Evolutionary conservation across 2,113 vertebrate genomes (phyloP).

Genomic region (Nothocercus julius): DNA sequence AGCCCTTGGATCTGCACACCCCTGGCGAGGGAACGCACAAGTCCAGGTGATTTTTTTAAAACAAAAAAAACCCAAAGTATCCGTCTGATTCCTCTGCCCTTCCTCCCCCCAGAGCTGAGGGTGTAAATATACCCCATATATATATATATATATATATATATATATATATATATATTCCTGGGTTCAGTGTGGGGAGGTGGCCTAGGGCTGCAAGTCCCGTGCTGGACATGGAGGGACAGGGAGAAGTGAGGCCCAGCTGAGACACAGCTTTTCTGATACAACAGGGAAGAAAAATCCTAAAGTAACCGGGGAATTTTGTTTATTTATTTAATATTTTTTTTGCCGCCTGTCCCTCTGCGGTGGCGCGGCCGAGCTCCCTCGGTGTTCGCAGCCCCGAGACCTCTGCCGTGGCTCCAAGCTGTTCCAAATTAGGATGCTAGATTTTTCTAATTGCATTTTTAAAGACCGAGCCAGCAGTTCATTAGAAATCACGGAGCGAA

Average conservation of each 20-base stretch:
- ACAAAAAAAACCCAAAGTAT: background rate
- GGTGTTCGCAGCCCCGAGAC: background rate
- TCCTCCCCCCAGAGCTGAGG: too few relatives aligned
- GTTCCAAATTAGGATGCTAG: conserved; percentile 65
- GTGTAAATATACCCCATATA: background rate
- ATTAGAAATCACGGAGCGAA: conserved; percentile 53
- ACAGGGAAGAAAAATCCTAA: conserved; percentile 24
- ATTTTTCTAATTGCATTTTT: conserved; percentile 67
- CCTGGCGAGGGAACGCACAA: background rate
- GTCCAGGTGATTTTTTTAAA: background rate
- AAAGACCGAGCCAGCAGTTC: conserved; percentile 63
- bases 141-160: too few relatives aligned
- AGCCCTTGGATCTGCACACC: background rate
- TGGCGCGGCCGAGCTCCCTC: background rate
- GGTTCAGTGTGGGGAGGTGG: too few relatives aligned
- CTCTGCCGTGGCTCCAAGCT: conserved; percentile 59
- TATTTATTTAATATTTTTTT: too few relatives aligned
- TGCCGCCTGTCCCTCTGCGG: too few relatives aligned
- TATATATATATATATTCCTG: too few relatives aligned
- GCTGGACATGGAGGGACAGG: background rate
- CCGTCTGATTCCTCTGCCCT: background rate
- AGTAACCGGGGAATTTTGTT: background rate
- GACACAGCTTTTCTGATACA: background rate
- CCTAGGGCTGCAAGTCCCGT: background rate
- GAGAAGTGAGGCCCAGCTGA: background rate